Conservation (phyloP, 2,113 vertebrate species). For the Pogona vitticeps region DNA sequence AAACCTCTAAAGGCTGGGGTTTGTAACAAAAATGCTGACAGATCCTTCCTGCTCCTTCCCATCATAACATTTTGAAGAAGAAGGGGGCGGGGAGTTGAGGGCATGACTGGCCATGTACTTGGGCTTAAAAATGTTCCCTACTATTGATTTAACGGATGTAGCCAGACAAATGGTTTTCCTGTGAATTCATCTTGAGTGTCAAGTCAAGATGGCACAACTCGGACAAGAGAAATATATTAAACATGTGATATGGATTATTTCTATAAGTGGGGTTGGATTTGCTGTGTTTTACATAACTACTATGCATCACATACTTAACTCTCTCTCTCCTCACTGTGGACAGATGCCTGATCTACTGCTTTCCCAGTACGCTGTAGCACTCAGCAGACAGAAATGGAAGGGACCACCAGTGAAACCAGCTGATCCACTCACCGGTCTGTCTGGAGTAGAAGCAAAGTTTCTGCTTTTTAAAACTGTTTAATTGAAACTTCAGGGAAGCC, state of each 20-base stretch:
- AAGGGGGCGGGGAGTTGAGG: constrained; percentile 32
- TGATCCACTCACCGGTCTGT: not conserved
- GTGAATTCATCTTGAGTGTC: fast-evolving
- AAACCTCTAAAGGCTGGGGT: constrained; percentile 71
- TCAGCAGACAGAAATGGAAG: not conserved
- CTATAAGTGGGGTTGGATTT: not conserved
- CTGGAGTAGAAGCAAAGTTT: not conserved
- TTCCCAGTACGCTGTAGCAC: not conserved
- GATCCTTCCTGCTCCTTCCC: constrained; percentile 71
- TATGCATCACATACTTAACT: not conserved
- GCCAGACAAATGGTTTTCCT: constrained; percentile 32
- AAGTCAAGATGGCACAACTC: not conserved
- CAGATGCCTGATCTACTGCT: not conserved
- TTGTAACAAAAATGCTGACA: constrained; percentile 73
- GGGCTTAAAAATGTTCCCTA: constrained; percentile 17
- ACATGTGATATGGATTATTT: not conserved
- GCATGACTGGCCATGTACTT: constrained; percentile 37
- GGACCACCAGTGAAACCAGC: too few species aligned
- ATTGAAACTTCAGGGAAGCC: not conserved
- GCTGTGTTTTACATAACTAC: not conserved
- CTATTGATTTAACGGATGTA: constrained; percentile 27
- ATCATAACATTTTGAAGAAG: constrained; percentile 63
- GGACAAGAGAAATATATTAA: not conserved
- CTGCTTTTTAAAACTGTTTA: not conserved
- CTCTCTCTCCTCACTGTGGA: fast-evolving